Evolutionary conservation across 2,113 vertebrate genomes (phyloP).

Genomic region (Lepus europaeus): DNA sequence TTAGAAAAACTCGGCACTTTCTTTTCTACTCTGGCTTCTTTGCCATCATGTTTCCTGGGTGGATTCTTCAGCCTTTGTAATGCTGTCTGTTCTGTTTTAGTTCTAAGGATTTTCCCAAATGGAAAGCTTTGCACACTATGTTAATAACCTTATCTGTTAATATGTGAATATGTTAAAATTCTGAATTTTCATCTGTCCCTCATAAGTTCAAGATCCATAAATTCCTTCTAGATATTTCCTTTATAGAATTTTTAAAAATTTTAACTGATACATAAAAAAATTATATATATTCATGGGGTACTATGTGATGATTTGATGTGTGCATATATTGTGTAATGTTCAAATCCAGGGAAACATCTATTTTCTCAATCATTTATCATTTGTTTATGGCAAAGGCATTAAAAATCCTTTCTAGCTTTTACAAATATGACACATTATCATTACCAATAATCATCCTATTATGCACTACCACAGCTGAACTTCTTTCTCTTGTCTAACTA

Average conservation of each 20-base stretch:
- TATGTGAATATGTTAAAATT: constrained; percentile 12
- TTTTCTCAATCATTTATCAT: not conserved
- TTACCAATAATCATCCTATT: too few relatives aligned
- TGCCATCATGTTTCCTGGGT: not conserved
- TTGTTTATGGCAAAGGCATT: not conserved
- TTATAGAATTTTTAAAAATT: too few relatives aligned
- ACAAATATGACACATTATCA: too few relatives aligned
- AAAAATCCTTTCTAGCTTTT: too few relatives aligned
- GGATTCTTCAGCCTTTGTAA: not conserved
- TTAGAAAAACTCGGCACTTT: not conserved
- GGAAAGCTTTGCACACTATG: not conserved
- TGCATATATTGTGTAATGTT: too few relatives aligned
- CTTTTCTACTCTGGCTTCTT: not conserved
- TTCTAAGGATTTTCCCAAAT: not conserved
- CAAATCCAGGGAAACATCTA: too few relatives aligned
- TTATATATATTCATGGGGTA: too few relatives aligned
- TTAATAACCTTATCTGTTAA: constrained; percentile 3
- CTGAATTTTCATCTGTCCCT: not conserved
- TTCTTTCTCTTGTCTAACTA: too few relatives aligned
- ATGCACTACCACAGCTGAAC: too few relatives aligned
- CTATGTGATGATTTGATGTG: too few relatives aligned
- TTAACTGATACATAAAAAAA: too few relatives aligned
- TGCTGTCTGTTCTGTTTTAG: not conserved
- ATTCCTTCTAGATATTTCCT: constrained; percentile 22
- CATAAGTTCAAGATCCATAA: not conserved